Evolutionary conservation across 2,113 vertebrate species (phyloP).

Genomic region (Urocitellus parryii): DNA sequence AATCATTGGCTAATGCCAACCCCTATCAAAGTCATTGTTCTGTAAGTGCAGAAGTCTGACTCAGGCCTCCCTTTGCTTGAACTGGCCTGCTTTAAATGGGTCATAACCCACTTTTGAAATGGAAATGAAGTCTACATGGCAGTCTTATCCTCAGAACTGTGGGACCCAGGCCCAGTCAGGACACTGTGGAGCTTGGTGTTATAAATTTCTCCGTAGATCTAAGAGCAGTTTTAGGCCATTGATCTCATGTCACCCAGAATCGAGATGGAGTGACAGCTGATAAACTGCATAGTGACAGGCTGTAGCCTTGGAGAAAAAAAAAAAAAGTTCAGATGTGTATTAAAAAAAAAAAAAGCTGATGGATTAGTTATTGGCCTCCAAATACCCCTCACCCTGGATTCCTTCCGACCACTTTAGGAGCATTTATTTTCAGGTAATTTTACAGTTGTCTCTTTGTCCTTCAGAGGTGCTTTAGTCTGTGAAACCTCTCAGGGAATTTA

Average conservation of each 20-base stretch:
- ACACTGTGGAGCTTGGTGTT: not conserved
- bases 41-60: constrained; percentile 10
- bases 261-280: constrained; percentile 59
- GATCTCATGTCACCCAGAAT: constrained; percentile 62
- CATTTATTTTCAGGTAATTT: constrained; percentile 75
- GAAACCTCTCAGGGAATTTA: constrained; percentile 62
- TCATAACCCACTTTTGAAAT: constrained; percentile 71
- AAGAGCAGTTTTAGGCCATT: constrained; percentile 69
- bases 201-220: constrained; percentile 63
- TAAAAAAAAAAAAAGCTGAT: constrained; percentile 39
- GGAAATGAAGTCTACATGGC: constrained; percentile 71
- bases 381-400: constrained; percentile 34
- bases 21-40: constrained; percentile 47
- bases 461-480: constrained; percentile 73
- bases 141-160: constrained; percentile 13
- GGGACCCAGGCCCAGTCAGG: not conserved
- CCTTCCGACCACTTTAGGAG: constrained; percentile 31
- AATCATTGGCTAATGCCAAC: constrained; percentile 8
- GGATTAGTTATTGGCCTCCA: constrained; percentile 61
- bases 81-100: constrained; percentile 62
- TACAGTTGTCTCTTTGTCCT: constrained; percentile 72
- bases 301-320: constrained; percentile 34
- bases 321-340: constrained; percentile 22
- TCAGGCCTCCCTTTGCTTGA: constrained; percentile 47
- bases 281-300: constrained; percentile 72